A percentile compares a stretch with the other conserved stretches of the same genome.
Conservation (phyloP, 2,113 vertebrate species). For the Zosterops lateralis region DNA sequence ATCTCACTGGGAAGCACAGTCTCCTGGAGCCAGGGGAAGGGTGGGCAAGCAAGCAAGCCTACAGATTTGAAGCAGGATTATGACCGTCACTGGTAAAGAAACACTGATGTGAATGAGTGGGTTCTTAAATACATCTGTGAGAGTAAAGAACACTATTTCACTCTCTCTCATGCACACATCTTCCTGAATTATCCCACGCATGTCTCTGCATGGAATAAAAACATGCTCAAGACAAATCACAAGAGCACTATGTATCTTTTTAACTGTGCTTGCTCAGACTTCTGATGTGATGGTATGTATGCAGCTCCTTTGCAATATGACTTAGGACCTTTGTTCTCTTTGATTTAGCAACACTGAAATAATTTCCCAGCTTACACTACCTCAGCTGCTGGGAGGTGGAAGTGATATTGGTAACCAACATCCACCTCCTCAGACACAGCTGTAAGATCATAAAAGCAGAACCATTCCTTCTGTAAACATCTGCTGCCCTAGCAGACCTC, state of each 20-base stretch:
- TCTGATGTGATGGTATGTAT: neutral
- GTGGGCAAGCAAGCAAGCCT: neutral
- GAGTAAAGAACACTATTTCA: neutral
- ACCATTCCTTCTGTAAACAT: neutral
- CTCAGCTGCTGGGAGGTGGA: neutral
- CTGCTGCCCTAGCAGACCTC: neutral
- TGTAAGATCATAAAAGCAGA: neutral
- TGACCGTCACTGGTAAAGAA: neutral
- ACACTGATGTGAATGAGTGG: neutral
- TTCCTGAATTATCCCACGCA: neutral
- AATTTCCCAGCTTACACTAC: neutral
- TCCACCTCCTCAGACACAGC: neutral
- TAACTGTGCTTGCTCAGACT: neutral
- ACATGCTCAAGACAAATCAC: neutral
- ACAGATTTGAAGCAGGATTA: neutral
- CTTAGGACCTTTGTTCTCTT: neutral
- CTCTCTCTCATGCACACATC: neutral
- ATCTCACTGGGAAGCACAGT: neutral
- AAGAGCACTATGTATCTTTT: neutral
- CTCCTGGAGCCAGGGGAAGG: neutral
- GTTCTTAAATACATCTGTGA: neutral
- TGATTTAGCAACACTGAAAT: neutral
- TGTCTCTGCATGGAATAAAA: neutral
- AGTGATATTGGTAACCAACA: neutral
- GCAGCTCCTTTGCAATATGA: neutral